phyloP scores from a whole-genome alignment of 2,113 vertebrate species.

The Chauna torquata region DNA sequence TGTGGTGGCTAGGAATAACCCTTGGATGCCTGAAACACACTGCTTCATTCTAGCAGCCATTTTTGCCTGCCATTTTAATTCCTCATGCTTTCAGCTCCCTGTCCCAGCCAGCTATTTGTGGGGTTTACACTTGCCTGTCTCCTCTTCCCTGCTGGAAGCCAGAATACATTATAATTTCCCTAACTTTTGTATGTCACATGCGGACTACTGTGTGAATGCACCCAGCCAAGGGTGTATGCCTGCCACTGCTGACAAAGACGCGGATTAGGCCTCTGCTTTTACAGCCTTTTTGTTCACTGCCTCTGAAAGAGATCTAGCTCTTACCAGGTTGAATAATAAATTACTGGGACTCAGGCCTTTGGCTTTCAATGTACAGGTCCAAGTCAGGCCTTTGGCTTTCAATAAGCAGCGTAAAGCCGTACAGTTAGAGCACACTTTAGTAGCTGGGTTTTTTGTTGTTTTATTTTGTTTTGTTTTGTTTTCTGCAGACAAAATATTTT shows the following conservation, averaged over 20 bases:
- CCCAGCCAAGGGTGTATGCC: background rate
- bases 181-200: background rate
- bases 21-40: background rate
- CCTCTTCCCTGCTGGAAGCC: background rate
- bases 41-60: background rate
- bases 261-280: background rate
- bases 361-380: background rate
- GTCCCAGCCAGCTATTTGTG: background rate
- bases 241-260: background rate
- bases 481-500: background rate
- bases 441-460: background rate
- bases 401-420: background rate
- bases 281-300: background rate
- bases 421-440: background rate
- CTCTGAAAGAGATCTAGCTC: background rate
- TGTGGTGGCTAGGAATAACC: background rate
- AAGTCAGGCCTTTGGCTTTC: background rate
- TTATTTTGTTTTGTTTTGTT: background rate
- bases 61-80: background rate
- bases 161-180: background rate
- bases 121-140: background rate
- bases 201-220: background rate
- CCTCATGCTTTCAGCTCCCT: background rate
- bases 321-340: background rate
- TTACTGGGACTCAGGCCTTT: background rate